Evolutionary conservation across 2,113 vertebrate genomes (phyloP), one percentile per base, ranked within the genome.

Genomic region (Aspiorhynchus laticeps): DNA sequence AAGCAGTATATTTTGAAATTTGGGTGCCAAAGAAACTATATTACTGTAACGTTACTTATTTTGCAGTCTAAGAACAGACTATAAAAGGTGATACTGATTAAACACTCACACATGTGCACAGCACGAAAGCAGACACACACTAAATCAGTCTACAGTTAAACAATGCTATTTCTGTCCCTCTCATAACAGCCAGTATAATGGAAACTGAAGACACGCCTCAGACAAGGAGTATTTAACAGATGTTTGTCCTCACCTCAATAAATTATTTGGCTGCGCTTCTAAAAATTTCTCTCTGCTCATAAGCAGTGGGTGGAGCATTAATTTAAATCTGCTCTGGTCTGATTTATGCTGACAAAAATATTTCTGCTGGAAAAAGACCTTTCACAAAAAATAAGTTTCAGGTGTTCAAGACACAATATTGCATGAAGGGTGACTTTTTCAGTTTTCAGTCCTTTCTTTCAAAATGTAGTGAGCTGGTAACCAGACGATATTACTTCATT

Each of bases 161-260:
- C 31, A 65, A 36, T n/a, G 48, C 46, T 86, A 56, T 86, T 80
- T 81, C 2, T 86, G 38, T 81, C 51, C 5, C 71, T 74, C 19
- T 46, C 36, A 21, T 46, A 61, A 81, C n/a, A 28, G 10, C 38
- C n/a, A 59, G 56, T 59, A 59, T 59, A 59, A 65, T 75, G 69
- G 53, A 76, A 87, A 78, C 82, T 74, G 26, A 69, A 87, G 67
- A 48, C 48, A 73, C 65, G 1, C 85, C 85, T 33, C 21, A 87
- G 86, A 83, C 79, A 51, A 24, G 14, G 69, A 71, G 43, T 51
- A 51, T 81, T 61, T 74, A 59, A 74, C 77, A 81, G 53, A 83
- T 33, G 63, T 83, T 71, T 36, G 80, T 69, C 61, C 28, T 33
- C 48, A 33, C 85, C 74, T 80, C 51, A 24, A 46, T 86, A 86